A percentile compares a stretch with the other conserved stretches of the same genome.
Evolutionary conservation across 2,113 vertebrate species (phyloP).

Genomic region (Semnornis frantzii): DNA sequence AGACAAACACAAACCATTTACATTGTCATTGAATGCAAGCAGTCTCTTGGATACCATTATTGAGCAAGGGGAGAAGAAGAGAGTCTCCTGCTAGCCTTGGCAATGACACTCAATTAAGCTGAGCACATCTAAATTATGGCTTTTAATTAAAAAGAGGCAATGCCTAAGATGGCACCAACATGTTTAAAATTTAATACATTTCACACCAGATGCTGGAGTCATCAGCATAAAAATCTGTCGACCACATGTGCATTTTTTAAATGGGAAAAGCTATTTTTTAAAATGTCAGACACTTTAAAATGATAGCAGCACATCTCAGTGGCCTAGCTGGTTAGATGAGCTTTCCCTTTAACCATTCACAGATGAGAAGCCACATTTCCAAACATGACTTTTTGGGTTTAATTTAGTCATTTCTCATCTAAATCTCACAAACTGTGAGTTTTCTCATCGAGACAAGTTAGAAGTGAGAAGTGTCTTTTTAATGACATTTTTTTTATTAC

Average conservation of each 20-base stretch:
- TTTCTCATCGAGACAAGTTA: background rate
- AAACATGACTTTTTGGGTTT: background rate
- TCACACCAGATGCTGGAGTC: constrained; percentile 71
- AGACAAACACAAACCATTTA: constrained; percentile 7
- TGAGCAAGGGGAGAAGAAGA: background rate
- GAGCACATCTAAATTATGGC: constrained; percentile 76
- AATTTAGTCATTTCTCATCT: background rate
- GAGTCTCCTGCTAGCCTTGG: constrained; percentile 56
- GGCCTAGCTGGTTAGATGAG: background rate
- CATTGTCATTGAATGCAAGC: constrained; percentile 35
- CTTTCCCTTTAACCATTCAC: background rate
- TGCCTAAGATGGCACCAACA: constrained; percentile 69
- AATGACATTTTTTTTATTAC: background rate
- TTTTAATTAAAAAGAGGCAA: constrained; percentile 79
- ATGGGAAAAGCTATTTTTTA: constrained; percentile 67
- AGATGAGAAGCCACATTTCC: background rate
- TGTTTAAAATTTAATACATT: constrained; percentile 78
- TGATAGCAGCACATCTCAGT: background rate
- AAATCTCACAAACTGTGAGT: background rate
- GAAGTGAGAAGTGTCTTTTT: background rate
- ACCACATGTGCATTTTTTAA: constrained; percentile 71
- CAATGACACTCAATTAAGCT: constrained; percentile 75
- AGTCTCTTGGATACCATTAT: constrained; percentile 29
- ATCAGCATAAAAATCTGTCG: constrained; percentile 73
- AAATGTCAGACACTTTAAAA: constrained; percentile 59